phyloP scores from a whole-genome alignment of 1,140 invertebrate species.

The Sesamia nonagrioides region DNA sequence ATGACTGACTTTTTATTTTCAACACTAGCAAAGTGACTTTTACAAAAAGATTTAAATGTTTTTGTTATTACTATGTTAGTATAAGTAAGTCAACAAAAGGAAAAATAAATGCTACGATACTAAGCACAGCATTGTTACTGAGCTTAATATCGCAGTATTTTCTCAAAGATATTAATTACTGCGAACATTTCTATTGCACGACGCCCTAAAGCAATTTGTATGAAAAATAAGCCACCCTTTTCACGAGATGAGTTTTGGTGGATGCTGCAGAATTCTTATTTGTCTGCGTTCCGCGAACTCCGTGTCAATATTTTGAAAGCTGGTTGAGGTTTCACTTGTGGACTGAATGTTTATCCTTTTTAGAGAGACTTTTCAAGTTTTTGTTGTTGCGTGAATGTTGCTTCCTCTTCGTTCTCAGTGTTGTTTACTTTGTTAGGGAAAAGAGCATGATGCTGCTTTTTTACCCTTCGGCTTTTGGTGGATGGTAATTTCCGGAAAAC shows the following conservation, averaged over 20 bases:
- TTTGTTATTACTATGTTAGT: too few species aligned
- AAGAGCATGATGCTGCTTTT: conserved; percentile 10
- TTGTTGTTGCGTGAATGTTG: conserved; percentile 22
- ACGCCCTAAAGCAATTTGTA: conserved; percentile 29
- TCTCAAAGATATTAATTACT: conserved; percentile 15
- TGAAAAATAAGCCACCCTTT: conserved; percentile 22
- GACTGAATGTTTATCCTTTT: conserved; percentile 38
- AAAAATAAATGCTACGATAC: too few species aligned
- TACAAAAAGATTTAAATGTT: too few species aligned
- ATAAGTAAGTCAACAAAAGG: too few species aligned
- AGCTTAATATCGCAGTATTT: background rate
- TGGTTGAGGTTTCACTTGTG: conserved; percentile 33
- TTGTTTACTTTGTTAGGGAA: conserved; percentile 26
- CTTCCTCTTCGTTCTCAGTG: background rate
- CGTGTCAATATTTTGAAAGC: conserved; percentile 42
- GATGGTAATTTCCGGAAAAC: background rate
- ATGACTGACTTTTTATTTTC: too few species aligned
- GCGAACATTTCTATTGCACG: conserved; percentile 1
- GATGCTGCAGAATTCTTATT: conserved; percentile 23
- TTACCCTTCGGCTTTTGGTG: background rate
- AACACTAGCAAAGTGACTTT: too few species aligned
- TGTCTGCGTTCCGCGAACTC: background rate
- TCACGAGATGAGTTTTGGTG: conserved; percentile 21
- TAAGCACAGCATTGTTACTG: too few species aligned
- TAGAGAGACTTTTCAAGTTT: conserved; percentile 20